Conservation (phyloP, 2,888 invertebrate genomes). For the Mycalesis mineus region DNA sequence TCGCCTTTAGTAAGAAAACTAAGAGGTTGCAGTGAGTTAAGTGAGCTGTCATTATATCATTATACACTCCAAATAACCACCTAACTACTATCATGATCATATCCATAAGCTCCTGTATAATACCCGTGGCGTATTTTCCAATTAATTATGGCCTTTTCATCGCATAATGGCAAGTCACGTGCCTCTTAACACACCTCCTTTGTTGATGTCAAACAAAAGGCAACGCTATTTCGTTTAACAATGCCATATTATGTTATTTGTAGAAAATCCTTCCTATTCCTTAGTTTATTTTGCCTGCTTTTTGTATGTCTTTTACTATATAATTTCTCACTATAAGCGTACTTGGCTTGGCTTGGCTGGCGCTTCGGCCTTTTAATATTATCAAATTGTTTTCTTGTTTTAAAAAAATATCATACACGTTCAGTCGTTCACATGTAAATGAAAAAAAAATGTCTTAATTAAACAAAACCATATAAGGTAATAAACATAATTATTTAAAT, state of each 20-base stretch:
- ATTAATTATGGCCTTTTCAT: constrained; percentile 49
- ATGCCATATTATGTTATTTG: constrained; percentile 4
- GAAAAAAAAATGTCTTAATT: constrained; percentile 4
- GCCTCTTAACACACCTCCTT: constrained; percentile 43
- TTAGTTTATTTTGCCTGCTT: no score
- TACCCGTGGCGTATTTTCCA: constrained; percentile 34
- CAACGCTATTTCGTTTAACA: constrained; percentile 20
- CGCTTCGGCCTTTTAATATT: no score
- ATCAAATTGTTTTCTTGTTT: background rate
- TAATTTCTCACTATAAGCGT: no score
- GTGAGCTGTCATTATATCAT: no score
- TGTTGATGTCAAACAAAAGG: constrained; percentile 46
- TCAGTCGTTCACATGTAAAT: no score
- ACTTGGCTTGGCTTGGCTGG: no score
- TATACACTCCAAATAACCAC: background rate
- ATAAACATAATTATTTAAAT: constrained; percentile 13
- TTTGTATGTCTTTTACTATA: no score
- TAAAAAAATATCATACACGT: background rate
- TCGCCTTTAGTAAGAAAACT: no score
- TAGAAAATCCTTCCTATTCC: background rate
- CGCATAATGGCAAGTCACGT: constrained; percentile 54
- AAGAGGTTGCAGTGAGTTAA: no score
- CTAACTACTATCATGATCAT: background rate
- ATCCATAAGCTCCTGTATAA: constrained; percentile 14
- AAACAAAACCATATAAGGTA: constrained; percentile 9